Evolutionary conservation across 2,113 vertebrate species (phyloP).

Genomic region (Muntiacus muntjak): DNA sequence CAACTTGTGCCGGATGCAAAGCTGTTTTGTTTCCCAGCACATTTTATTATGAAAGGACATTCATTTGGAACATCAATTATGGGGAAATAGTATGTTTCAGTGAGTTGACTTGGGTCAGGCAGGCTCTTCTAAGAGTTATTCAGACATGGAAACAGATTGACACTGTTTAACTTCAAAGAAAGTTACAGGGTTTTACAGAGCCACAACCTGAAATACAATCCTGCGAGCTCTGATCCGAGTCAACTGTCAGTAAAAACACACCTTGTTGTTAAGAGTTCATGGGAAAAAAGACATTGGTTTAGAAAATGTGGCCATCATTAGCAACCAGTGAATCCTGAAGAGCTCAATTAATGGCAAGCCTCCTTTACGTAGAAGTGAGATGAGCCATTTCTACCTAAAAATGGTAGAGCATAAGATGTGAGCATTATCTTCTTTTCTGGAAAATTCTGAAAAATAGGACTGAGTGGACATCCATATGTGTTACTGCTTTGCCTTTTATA

Average conservation of each 20-base stretch:
- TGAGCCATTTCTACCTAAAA: conserved; percentile 50
- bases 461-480: not conserved
- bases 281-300: conserved; percentile 54
- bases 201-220: conserved; percentile 82
- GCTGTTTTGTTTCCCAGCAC: conserved; percentile 60
- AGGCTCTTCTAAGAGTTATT: conserved; percentile 77
- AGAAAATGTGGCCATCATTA: conserved; percentile 55
- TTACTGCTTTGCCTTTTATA: not conserved
- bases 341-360: conserved; percentile 53
- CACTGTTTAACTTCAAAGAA: conserved; percentile 85
- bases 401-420: conserved; percentile 37
- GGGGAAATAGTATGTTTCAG: conserved; percentile 58
- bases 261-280: conserved; percentile 68
- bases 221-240: conserved; percentile 79
- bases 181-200: conserved; percentile 78
- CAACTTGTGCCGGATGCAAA: conserved; percentile 68
- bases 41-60: conserved; percentile 64
- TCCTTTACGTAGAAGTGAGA: conserved; percentile 58
- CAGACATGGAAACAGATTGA: conserved; percentile 79
- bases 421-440: conserved; percentile 7
- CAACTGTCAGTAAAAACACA: conserved; percentile 81
- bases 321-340: conserved; percentile 37
- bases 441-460: not conserved
- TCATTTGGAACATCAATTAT: conserved; percentile 62
- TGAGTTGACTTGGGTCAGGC: conserved; percentile 75